Percentiles rank a stretch among this genome's conserved stretches.
phyloP scores from a whole-genome alignment of 2,797 vertebrate species.

The Sphenodon punctatus region DNA sequence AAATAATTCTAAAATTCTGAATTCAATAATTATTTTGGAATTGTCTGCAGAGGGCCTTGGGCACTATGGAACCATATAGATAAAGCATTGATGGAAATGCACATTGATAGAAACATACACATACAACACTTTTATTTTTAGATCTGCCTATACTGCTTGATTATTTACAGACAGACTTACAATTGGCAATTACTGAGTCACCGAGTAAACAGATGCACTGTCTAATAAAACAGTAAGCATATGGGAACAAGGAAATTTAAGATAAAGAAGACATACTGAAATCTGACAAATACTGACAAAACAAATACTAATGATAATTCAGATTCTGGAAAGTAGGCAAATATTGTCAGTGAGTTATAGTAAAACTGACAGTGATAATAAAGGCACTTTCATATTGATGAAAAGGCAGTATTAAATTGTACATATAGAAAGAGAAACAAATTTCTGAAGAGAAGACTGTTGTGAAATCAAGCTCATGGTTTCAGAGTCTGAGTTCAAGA shows the following conservation, averaged over 20 bases:
- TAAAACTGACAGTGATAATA: not conserved
- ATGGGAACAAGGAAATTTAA: conserved; percentile 8
- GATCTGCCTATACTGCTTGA: conserved; percentile 13
- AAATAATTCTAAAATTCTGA: too few relatives aligned
- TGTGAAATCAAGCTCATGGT: not conserved
- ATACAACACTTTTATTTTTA: conserved; percentile 40
- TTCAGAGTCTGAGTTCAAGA: not conserved
- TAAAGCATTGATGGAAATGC: conserved; percentile 1
- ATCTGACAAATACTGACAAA: not conserved
- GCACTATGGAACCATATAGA: too few relatives aligned
- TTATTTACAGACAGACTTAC: conserved; percentile 12
- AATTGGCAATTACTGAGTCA: conserved; percentile 1
- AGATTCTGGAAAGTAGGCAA: not conserved
- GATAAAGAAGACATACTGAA: not conserved
- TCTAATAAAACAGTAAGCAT: not conserved
- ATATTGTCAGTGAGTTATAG: not conserved
- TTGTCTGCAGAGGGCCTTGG: too few relatives aligned
- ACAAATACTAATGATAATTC: conserved; percentile 11
- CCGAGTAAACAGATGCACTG: not conserved
- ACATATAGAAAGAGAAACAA: not conserved
- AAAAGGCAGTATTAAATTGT: not conserved
- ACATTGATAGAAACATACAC: not conserved
- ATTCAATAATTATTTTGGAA: too few relatives aligned
- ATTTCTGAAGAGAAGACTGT: not conserved
- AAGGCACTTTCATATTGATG: not conserved